A percentile compares a stretch with the other conserved stretches of the same genome.
Conservation (phyloP, 2,888 invertebrate genomes). For the Cantharis rufa region DNA sequence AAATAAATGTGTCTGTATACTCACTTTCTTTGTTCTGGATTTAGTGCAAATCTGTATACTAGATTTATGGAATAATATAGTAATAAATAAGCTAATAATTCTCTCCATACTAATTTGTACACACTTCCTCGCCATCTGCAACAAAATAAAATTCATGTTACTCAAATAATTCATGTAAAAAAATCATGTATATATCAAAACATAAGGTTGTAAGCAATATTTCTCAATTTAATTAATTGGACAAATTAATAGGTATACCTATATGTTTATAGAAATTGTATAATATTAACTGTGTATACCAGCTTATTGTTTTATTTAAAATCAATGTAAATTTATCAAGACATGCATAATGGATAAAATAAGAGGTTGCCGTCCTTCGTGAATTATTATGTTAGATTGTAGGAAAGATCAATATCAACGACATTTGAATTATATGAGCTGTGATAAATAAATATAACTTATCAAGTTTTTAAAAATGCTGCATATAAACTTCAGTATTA, state of each 20-base stretch:
- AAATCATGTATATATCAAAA: not conserved
- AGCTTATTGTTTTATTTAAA: not conserved
- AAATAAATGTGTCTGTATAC: conserved; percentile 40
- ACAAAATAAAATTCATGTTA: conserved; percentile 44
- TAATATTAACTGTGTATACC: not conserved
- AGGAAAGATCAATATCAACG: not conserved
- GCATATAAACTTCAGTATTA: no score
- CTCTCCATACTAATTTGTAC: conserved; percentile 94
- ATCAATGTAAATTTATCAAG: not conserved
- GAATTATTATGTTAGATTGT: not conserved
- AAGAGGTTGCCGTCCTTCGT: not conserved
- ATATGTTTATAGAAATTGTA: not conserved
- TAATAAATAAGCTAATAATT: conserved; percentile 83
- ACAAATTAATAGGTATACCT: not conserved
- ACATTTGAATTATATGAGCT: not conserved
- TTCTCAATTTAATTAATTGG: not conserved
- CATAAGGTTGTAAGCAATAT: not conserved
- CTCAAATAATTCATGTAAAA: not conserved
- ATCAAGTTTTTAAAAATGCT: no score
- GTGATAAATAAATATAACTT: not conserved
- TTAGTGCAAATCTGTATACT: conserved; percentile 82
- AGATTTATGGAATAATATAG: conserved; percentile 87
- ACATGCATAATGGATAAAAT: not conserved
- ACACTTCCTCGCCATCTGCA: conserved; percentile 94
- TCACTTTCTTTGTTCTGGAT: conserved; percentile 79